These are phyloP conservation scores for Gallinago paraguaiae DNA, from an alignment of 2,113 vertebrate genomes.

Conservation along the genomic window DNA sequence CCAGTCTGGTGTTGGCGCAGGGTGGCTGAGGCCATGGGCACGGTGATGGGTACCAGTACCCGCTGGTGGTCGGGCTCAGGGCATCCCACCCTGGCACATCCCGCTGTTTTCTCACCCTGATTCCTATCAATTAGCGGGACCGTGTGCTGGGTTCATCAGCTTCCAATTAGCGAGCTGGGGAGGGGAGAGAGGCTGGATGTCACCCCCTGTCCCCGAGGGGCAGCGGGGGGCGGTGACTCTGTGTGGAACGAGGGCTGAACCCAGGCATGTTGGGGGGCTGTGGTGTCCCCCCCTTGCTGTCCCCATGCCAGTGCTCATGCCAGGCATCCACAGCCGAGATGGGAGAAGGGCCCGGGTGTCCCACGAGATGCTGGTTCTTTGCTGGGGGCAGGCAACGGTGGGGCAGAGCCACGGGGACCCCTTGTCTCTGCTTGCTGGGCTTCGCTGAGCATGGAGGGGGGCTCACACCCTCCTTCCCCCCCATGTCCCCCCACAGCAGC, in stretches of 20 bases:
- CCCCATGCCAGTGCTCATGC: fast-evolving
- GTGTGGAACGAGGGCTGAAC: not conserved
- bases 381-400: fast-evolving
- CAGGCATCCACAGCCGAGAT: not conserved
- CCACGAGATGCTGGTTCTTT: not conserved
- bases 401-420: not conserved
- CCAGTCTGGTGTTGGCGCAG: not conserved
- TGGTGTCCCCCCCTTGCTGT: too few relatives aligned
- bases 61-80: not conserved
- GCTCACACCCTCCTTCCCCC: not conserved
- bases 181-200: not conserved
- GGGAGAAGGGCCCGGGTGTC: not conserved
- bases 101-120: not conserved
- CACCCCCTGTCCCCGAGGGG: not conserved
- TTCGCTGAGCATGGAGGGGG: fast-evolving
- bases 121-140: fast-evolving
- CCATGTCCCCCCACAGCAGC: not conserved
- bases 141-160: not conserved
- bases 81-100: fast-evolving
- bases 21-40: not conserved
- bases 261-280: fast-evolving
- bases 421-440: fast-evolving
- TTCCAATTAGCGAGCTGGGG: fast-evolving
- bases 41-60: not conserved
- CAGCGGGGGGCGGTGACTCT: not conserved